Evolutionary conservation across 1,140 invertebrate species (phyloP).

Genomic region (Drosophila biarmipes): DNA sequence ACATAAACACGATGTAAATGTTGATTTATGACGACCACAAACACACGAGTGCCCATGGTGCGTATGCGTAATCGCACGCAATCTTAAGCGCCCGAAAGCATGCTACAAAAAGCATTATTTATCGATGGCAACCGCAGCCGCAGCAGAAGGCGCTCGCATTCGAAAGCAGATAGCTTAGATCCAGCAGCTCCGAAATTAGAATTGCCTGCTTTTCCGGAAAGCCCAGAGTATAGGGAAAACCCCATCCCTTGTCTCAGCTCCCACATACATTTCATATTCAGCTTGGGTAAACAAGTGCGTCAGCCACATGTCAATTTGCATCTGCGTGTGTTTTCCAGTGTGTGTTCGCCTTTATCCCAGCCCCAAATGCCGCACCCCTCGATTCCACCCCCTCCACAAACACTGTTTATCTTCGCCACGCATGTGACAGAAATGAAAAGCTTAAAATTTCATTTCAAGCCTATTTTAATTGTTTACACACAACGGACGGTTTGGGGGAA

Average conservation of each 20-base stretch:
- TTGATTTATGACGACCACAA: constrained; percentile 69
- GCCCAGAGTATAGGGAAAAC: constrained; percentile 17
- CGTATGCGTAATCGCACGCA: constrained; percentile 40
- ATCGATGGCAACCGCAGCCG: constrained; percentile 60
- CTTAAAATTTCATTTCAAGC: constrained; percentile 66
- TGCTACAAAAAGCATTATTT: constrained; percentile 63
- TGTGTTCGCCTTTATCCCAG: constrained; percentile 20
- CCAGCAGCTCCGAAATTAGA: constrained; percentile 41
- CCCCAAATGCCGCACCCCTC: no score
- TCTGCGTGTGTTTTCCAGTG: constrained; percentile 23
- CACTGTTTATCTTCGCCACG: constrained; percentile 44
- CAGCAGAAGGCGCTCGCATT: constrained; percentile 7
- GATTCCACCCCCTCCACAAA: no score
- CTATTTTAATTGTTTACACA: constrained; percentile 66
- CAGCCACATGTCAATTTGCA: constrained; percentile 65
- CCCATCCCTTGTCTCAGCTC: constrained; percentile 17
- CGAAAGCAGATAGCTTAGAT: constrained; percentile 32
- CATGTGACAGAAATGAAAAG: constrained; percentile 54
- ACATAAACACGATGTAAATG: constrained; percentile 68
- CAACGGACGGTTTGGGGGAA: constrained; percentile 23
- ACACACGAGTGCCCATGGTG: constrained; percentile 18
- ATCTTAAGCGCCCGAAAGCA: constrained; percentile 48
- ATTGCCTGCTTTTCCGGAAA: constrained; percentile 26
- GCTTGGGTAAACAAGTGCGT: constrained; percentile 68
- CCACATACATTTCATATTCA: constrained; percentile 66